Percentiles rank a stretch among this genome's conserved stretches.
Evolutionary conservation across 2,888 invertebrate genomes (phyloP).

Genomic region (Anticlea derivata): DNA sequence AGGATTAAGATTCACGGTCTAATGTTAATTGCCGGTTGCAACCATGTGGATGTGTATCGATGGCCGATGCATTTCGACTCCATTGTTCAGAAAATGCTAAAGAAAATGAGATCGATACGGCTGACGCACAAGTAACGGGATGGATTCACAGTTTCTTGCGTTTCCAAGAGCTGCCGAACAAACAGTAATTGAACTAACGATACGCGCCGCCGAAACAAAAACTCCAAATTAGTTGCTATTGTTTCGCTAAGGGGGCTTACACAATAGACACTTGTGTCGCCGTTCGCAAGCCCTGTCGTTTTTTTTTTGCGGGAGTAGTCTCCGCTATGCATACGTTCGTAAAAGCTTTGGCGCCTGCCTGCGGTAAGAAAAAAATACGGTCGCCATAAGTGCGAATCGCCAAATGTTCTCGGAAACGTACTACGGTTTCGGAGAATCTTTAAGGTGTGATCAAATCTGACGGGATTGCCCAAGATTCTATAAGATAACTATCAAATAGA

Average conservation of each 20-base stretch:
- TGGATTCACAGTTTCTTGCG: conserved; percentile 28
- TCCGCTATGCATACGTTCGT: conserved; percentile 50
- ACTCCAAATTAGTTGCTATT: conserved; percentile 65
- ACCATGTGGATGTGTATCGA: conserved; percentile 9
- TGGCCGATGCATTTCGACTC: neutral
- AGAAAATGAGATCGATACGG: conserved; percentile 11
- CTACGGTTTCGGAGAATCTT: conserved; percentile 60
- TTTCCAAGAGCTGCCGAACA: conserved; percentile 20
- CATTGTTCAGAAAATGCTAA: conserved; percentile 13
- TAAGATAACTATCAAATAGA: neutral
- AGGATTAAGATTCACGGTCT: conserved; percentile 43
- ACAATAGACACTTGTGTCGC: conserved; percentile 62
- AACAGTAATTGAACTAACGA: conserved; percentile 43
- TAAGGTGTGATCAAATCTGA: conserved; percentile 44
- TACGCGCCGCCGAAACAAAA: conserved; percentile 46
- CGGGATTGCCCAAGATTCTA: conserved; percentile 41
- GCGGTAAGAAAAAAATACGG: conserved; percentile 67
- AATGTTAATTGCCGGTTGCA: conserved; percentile 34
- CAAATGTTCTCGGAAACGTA: conserved; percentile 61
- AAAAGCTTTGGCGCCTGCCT: conserved; percentile 78
- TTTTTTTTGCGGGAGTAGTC: conserved; percentile 58
- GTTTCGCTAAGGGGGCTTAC: conserved; percentile 63
- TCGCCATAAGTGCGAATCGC: conserved; percentile 69
- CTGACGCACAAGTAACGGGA: conserved; percentile 29
- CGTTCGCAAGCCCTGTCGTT: conserved; percentile 48